Evolutionary conservation across 2,113 vertebrate species (phyloP).

Genomic region (Dryoscopus gambensis): DNA sequence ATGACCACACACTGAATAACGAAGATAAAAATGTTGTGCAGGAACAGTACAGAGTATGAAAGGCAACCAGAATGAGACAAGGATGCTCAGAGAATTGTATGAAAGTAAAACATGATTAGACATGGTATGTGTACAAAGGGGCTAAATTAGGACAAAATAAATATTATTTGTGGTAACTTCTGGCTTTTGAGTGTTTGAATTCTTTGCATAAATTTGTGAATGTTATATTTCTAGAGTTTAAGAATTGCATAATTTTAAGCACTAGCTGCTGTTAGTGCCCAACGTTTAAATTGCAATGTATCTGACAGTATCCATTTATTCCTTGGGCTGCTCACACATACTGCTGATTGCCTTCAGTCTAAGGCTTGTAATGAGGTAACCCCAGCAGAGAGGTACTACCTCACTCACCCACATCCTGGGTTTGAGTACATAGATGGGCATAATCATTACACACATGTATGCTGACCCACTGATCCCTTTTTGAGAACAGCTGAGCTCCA

Average conservation of each 20-base stretch:
- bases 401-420: background rate
- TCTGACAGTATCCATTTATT: background rate
- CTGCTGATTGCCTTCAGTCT: background rate
- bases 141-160: background rate
- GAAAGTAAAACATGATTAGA: background rate
- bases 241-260: background rate
- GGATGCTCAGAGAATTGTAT: background rate
- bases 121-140: background rate
- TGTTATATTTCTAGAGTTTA: background rate
- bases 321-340: background rate
- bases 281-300: background rate
- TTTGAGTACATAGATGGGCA: background rate
- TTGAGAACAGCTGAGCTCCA: background rate
- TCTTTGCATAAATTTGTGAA: background rate
- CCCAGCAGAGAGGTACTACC: background rate
- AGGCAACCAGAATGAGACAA: background rate
- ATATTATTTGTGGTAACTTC: background rate
- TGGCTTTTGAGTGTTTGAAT: background rate
- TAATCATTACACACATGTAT: background rate
- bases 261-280: background rate
- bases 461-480: background rate
- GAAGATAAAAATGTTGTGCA: background rate
- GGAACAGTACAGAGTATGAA: background rate
- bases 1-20: background rate
- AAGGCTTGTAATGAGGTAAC: background rate